Percentiles rank a stretch among this genome's conserved stretches.
These are phyloP conservation scores for Thinocorus orbignyianus DNA, from an alignment of 2,113 vertebrate species.

Conservation along the genomic window DNA sequence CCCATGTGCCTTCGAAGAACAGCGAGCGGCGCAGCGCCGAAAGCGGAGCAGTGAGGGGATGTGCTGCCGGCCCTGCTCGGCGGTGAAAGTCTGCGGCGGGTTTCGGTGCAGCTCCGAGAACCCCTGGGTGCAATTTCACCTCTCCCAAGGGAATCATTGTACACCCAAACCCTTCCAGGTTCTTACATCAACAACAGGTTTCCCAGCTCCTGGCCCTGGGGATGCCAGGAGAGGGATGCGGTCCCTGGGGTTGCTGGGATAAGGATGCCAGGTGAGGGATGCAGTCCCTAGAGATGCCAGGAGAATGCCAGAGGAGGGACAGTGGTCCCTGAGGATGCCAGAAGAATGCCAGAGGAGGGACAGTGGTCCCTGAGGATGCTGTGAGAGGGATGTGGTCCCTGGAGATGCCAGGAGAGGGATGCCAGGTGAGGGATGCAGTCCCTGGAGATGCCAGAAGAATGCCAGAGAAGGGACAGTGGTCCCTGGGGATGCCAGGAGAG, in stretches of 20 bases:
- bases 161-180: neutral
- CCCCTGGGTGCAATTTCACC: neutral
- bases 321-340: neutral
- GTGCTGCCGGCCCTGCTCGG: fast-evolving
- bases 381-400: neutral
- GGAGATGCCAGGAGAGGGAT: neutral
- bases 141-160: neutral
- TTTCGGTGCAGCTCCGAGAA: neutral
- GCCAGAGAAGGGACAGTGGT: too few relatives aligned
- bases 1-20: constrained; percentile 71
- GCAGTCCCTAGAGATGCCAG: neutral
- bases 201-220: neutral
- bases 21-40: neutral
- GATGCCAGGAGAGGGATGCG: neutral
- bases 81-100: neutral
- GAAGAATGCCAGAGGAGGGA: neutral
- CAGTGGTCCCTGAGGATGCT: neutral
- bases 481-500: neutral
- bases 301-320: neutral
- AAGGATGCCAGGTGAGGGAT: neutral
- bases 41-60: neutral
- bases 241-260: neutral
- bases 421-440: fast-evolving
- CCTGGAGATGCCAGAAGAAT: neutral
- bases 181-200: neutral